A percentile compares a stretch with the other conserved stretches of the same genome.
Conservation (phyloP, 1,140 invertebrate genomes). For the Drosophila busckii region DNA sequence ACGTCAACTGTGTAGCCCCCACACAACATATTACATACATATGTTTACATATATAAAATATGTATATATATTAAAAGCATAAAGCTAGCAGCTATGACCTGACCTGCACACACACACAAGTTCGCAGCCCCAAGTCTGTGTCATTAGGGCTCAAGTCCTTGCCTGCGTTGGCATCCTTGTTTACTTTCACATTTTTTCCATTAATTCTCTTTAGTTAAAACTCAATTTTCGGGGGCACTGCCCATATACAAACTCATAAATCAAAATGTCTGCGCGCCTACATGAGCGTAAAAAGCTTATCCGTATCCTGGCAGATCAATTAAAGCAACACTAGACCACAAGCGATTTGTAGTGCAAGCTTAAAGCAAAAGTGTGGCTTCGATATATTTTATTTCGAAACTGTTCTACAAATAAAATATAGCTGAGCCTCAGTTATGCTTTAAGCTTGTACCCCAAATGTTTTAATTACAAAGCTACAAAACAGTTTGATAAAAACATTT, state of each 20-base stretch:
- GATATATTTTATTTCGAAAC: too few species aligned
- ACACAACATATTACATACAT: too few species aligned
- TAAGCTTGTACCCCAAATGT: too few species aligned
- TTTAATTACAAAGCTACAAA: too few species aligned
- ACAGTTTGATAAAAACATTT: too few species aligned
- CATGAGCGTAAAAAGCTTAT: constrained; percentile 5
- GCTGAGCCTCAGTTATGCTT: too few species aligned
- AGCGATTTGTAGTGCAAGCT: too few species aligned
- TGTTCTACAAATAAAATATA: too few species aligned
- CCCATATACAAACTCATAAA: constrained; percentile 57
- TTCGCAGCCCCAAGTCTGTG: constrained; percentile 43
- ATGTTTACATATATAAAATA: too few species aligned
- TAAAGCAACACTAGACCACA: background rate
- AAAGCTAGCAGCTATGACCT: constrained; percentile 9
- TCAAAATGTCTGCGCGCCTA: constrained; percentile 61
- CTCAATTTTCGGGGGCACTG: constrained; percentile 50
- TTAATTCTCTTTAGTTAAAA: constrained; percentile 47
- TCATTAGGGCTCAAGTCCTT: constrained; percentile 53
- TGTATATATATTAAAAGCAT: constrained; percentile 4
- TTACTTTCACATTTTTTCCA: constrained; percentile 5
- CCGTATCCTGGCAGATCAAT: too few species aligned
- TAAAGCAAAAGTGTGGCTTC: too few species aligned
- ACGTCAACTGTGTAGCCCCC: too few species aligned
- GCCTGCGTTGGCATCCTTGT: constrained; percentile 32
- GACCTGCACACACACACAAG: constrained; percentile 22